Conservation (phyloP, 2,113 vertebrate genomes). For the Indri indri region DNA sequence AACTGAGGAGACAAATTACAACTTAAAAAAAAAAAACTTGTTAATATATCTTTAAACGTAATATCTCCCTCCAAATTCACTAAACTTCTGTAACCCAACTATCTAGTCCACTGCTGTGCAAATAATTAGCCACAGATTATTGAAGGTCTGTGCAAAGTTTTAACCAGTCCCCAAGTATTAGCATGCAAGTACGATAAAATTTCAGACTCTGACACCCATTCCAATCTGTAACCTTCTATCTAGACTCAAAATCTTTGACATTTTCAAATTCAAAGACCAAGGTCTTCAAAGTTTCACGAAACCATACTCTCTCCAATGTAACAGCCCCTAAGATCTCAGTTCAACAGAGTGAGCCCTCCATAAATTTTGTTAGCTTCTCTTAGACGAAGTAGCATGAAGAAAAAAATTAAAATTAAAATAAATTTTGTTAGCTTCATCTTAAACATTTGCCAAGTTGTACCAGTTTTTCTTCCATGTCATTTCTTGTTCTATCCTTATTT, state of each 20-base stretch:
- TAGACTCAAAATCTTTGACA: slow-evolving; percentile 40
- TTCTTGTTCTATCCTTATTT: slow-evolving; percentile 32
- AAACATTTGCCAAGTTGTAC: slow-evolving; percentile 32
- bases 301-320: not conserved
- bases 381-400: no score
- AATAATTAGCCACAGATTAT: not conserved
- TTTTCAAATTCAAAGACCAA: slow-evolving; percentile 36
- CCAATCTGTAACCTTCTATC: not conserved
- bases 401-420: not conserved
- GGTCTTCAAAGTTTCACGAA: slow-evolving; percentile 39
- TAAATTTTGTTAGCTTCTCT: not conserved
- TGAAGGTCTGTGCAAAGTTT: not conserved
- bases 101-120: not conserved
- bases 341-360: not conserved
- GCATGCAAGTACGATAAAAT: not conserved
- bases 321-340: not conserved
- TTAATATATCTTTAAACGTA: slow-evolving; percentile 31
- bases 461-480: slow-evolving; percentile 15
- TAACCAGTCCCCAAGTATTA: not conserved
- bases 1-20: slow-evolving; percentile 6
- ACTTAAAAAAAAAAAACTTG: not conserved
- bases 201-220: not conserved
- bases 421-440: slow-evolving; percentile 12
- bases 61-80: not conserved
- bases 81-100: not conserved